phyloP scores from a whole-genome alignment of 2,888 invertebrate genomes.

The Parascotia fuliginaria region DNA sequence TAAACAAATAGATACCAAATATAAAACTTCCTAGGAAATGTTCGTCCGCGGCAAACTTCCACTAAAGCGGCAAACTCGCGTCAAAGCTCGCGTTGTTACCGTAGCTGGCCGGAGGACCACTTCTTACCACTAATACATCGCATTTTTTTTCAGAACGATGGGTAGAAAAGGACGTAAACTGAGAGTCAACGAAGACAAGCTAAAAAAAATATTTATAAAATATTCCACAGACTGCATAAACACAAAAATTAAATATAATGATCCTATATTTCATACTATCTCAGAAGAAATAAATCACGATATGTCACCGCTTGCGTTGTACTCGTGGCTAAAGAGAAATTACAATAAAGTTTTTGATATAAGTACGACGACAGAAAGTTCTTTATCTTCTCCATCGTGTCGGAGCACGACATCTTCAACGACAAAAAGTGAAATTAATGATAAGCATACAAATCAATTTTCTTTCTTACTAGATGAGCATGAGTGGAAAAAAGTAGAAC shows the following conservation, averaged over 20 bases:
- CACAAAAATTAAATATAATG: conserved; percentile 19
- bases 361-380: conserved; percentile 12
- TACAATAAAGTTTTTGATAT: conserved; percentile 14
- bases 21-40: conserved; percentile 12
- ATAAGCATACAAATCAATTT: conserved; percentile 12
- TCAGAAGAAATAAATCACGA: conserved; percentile 14
- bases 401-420: conserved; percentile 16
- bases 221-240: conserved; percentile 16
- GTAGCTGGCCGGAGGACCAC: conserved; percentile 16
- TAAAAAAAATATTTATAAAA: conserved; percentile 16
- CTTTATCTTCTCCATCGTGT: conserved; percentile 17
- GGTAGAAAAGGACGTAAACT: conserved; percentile 17
- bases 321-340: conserved; percentile 13
- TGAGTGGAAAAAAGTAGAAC: conserved; percentile 7
- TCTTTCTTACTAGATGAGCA: conserved; percentile 6
- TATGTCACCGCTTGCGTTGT: conserved; percentile 15
- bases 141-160: conserved; percentile 20
- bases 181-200: conserved; percentile 7
- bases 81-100: conserved; percentile 19
- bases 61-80: conserved; percentile 22
- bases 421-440: conserved; percentile 15
- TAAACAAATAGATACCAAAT: conserved; percentile 23
- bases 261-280: conserved; percentile 18
- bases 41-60: conserved; percentile 20
- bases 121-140: conserved; percentile 20